phyloP scores from a whole-genome alignment of 1,140 invertebrate species.

The Ylistrum balloti region DNA sequence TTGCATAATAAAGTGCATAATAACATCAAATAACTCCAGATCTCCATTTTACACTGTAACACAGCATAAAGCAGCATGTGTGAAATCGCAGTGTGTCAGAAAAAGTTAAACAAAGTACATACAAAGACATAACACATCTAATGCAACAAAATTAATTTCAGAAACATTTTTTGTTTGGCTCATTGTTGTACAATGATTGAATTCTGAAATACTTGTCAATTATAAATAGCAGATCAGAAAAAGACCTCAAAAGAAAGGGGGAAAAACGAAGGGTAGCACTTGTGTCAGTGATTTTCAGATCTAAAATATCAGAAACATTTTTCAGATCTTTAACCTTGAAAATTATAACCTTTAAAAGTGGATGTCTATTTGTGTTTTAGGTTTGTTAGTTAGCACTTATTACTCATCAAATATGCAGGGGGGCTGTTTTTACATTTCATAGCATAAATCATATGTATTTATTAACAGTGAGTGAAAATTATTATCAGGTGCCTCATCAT shows the following conservation, averaged over 20 bases:
- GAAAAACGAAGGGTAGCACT: neutral
- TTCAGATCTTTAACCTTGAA: neutral
- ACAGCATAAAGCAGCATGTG: neutral
- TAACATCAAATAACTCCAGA: neutral
- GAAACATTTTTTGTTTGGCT: too few relatives aligned
- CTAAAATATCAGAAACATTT: neutral
- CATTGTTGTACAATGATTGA: too few relatives aligned
- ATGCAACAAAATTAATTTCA: too few relatives aligned
- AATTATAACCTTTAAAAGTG: too few relatives aligned
- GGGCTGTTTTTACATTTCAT: too few relatives aligned
- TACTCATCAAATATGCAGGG: too few relatives aligned
- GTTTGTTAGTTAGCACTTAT: too few relatives aligned
- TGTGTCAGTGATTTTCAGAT: neutral
- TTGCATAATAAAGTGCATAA: slow-evolving; percentile 22
- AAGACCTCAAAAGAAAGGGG: too few relatives aligned
- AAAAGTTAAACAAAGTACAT: neutral
- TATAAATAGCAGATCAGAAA: neutral
- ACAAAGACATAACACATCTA: neutral
- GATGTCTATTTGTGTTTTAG: too few relatives aligned
- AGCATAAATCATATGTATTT: too few relatives aligned
- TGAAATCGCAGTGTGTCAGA: neutral
- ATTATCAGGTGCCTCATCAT: too few relatives aligned
- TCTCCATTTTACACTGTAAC: neutral
- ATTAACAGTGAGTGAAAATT: too few relatives aligned
- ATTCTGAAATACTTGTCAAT: neutral